A percentile compares a stretch with the other conserved stretches of the same genome.
These are phyloP conservation scores for Salticus scenicus DNA, from an alignment of 2,888 invertebrate genomes.

Conservation along the genomic window DNA sequence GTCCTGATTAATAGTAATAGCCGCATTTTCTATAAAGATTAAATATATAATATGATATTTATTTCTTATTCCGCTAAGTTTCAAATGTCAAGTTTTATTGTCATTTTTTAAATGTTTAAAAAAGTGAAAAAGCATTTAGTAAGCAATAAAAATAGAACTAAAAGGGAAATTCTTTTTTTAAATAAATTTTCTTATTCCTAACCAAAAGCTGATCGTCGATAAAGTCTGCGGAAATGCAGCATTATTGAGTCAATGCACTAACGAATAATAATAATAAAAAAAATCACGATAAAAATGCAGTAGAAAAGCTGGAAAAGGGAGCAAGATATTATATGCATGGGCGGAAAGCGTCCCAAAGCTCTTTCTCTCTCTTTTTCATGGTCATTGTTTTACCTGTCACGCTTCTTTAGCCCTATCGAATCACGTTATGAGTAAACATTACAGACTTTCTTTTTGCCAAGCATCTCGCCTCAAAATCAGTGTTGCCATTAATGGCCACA, in stretches of 20 bases:
- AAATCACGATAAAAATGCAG: conserved; percentile 34
- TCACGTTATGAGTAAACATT: conserved; percentile 7
- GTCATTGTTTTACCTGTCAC: conserved; percentile 55
- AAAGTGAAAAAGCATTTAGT: no score
- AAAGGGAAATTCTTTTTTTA: no score
- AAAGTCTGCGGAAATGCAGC: conserved; percentile 40
- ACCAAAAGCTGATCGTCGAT: neutral
- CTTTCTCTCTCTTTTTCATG: conserved; percentile 46
- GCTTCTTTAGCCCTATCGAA: conserved; percentile 3
- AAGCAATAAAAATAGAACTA: no score
- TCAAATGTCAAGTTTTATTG: no score
- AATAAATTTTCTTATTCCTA: no score
- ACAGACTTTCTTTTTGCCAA: neutral
- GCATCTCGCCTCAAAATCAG: neutral
- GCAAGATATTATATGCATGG: conserved; percentile 54
- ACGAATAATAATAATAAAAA: neutral
- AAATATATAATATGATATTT: no score
- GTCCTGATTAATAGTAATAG: no score
- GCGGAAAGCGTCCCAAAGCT: neutral
- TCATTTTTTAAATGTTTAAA: no score
- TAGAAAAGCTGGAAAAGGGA: conserved; percentile 40
- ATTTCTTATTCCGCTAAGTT: no score
- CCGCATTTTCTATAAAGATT: no score
- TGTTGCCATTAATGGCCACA: neutral
- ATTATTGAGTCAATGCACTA: conserved; percentile 58